A percentile compares a stretch with the other conserved stretches of the same genome.
phyloP scores from a whole-genome alignment of 2,888 invertebrate species.

The Spilarctia lutea region DNA sequence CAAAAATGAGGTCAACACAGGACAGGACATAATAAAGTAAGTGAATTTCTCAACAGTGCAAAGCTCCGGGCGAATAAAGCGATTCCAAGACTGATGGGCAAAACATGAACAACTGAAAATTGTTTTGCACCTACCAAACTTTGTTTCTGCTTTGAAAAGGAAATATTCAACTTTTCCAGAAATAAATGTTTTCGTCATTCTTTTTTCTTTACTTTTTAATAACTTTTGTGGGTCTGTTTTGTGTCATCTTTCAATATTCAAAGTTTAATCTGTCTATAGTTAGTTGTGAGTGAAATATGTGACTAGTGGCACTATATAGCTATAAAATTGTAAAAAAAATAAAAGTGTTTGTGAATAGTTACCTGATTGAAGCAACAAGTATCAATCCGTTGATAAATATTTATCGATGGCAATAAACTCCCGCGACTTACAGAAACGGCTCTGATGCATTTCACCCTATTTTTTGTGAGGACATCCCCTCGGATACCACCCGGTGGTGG shows the following conservation, averaged over 20 bases:
- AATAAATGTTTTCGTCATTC: constrained; percentile 30
- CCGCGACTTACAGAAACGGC: neutral
- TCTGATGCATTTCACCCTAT: neutral
- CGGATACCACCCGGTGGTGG: no score
- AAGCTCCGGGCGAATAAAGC: constrained; percentile 34
- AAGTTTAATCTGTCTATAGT: neutral
- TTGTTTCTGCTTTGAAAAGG: constrained; percentile 43
- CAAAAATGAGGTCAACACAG: constrained; percentile 54
- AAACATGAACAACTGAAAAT: constrained; percentile 50
- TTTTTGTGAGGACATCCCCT: no score
- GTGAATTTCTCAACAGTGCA: constrained; percentile 36
- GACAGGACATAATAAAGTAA: constrained; percentile 52
- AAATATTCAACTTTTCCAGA: constrained; percentile 46
- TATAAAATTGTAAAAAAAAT: neutral
- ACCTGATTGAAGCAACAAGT: neutral
- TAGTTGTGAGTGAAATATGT: neutral
- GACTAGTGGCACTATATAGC: neutral
- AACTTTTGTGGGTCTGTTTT: constrained; percentile 8
- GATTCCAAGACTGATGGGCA: constrained; percentile 45
- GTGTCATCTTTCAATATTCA: neutral
- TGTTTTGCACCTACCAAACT: constrained; percentile 50
- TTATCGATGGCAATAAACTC: neutral
- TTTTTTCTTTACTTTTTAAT: constrained; percentile 18
- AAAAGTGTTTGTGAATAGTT: neutral
- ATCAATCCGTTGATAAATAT: neutral